Percentiles rank a stretch among this genome's conserved stretches.
Evolutionary conservation across 2,113 vertebrate genomes (phyloP).

Genomic region (Atherinomorus stipes): DNA sequence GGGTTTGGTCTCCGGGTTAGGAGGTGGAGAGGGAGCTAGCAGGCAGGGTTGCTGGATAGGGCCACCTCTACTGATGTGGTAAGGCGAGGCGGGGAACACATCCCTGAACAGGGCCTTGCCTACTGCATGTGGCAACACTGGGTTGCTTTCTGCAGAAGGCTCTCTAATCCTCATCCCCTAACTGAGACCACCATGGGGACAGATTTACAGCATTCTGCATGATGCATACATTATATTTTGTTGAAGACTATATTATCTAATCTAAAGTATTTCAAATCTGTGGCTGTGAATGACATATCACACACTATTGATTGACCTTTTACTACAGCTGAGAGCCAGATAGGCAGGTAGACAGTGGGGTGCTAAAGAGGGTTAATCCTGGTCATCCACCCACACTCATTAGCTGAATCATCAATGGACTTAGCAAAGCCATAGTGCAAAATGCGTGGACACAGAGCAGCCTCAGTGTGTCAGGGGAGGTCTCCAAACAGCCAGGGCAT

Average conservation of each 20-base stretch:
- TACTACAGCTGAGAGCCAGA: constrained; percentile 38
- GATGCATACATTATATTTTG: background rate
- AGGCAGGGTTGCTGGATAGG: constrained; percentile 64
- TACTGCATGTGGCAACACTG: constrained; percentile 60
- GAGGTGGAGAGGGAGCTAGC: constrained; percentile 63
- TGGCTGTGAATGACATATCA: constrained; percentile 28
- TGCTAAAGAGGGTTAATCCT: constrained; percentile 88
- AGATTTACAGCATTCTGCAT: background rate
- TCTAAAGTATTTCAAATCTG: constrained; percentile 11
- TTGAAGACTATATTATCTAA: constrained; percentile 23
- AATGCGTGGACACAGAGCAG: constrained; percentile 85
- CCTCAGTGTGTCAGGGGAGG: constrained; percentile 84
- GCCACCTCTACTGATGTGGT: constrained; percentile 82
- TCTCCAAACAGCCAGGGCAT: constrained; percentile 81
- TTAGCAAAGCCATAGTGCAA: constrained; percentile 78
- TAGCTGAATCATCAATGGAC: constrained; percentile 85
- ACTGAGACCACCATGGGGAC: constrained; percentile 36
- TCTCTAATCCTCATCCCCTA: constrained; percentile 35
- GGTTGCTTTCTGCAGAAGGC: constrained; percentile 43
- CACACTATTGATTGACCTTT: constrained; percentile 63
- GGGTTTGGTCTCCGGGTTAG: constrained; percentile 60
- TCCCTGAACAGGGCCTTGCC: constrained; percentile 57
- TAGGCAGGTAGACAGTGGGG: constrained; percentile 60
- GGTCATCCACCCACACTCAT: constrained; percentile 82
- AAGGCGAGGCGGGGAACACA: constrained; percentile 53